Percentiles rank a stretch among this genome's conserved stretches.
Conservation (phyloP, 2,888 invertebrate genomes). For the Scotopteryx bipunctaria region DNA sequence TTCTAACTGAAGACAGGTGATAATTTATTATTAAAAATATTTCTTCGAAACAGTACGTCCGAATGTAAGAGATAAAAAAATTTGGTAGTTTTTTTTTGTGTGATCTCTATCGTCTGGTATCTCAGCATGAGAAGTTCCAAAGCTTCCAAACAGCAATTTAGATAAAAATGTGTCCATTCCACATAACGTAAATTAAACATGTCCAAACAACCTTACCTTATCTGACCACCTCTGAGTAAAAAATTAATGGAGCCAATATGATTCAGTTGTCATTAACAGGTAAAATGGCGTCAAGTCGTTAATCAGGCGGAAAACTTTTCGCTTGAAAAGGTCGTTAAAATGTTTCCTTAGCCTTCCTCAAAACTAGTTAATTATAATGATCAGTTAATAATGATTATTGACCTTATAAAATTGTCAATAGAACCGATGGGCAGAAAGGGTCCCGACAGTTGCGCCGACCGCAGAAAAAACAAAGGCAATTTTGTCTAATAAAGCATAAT, state of each 20-base stretch:
- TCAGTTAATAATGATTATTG: slow-evolving; percentile 79
- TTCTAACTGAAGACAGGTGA: not conserved
- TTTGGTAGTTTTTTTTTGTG: slow-evolving; percentile 1
- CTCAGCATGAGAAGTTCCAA: slow-evolving; percentile 37
- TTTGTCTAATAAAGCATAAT: slow-evolving; percentile 77
- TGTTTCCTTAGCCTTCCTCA: slow-evolving; percentile 49
- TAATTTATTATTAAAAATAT: not conserved
- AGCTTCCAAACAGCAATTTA: slow-evolving; percentile 79
- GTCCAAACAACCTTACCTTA: slow-evolving; percentile 74
- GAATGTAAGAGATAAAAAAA: not conserved
- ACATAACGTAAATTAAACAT: slow-evolving; percentile 72
- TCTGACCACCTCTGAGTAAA: slow-evolving; percentile 76
- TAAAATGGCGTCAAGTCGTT: slow-evolving; percentile 42
- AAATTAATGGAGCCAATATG: slow-evolving; percentile 72
- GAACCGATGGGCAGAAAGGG: slow-evolving; percentile 67
- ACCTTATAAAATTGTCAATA: slow-evolving; percentile 81
- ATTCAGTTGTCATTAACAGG: slow-evolving; percentile 50
- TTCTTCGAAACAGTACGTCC: not conserved
- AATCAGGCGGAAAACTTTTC: slow-evolving; percentile 40
- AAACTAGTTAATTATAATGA: slow-evolving; percentile 76
- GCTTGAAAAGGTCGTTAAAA: slow-evolving; percentile 32
- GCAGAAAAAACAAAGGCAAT: slow-evolving; percentile 76
- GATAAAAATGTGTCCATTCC: slow-evolving; percentile 69
- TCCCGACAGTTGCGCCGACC: slow-evolving; percentile 55
- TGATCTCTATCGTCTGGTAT: slow-evolving; percentile 17